Conservation (phyloP, 2,797 vertebrate genomes). For the Clamator glandarius region DNA sequence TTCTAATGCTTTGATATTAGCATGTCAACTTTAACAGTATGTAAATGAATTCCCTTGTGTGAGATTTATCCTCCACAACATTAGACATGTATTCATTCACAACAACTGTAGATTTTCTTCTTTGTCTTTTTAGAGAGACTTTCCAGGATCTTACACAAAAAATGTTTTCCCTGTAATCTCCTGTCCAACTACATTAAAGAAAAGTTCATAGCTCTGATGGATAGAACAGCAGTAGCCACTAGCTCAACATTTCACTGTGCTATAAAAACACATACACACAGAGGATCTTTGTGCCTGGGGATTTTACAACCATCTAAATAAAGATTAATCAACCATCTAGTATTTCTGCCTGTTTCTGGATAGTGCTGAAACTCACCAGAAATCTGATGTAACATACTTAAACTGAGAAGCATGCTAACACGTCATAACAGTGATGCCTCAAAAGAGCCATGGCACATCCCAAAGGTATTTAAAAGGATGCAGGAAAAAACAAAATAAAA, state of each 20-base stretch:
- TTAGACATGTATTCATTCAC: constrained; percentile 21
- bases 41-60: constrained; percentile 59
- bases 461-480: not conserved
- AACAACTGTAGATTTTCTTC: constrained; percentile 7
- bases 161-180: not conserved
- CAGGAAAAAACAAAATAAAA: not conserved
- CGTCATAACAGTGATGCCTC: not conserved
- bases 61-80: constrained; percentile 41
- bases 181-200: constrained; percentile 13
- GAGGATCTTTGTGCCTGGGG: not conserved
- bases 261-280: not conserved
- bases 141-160: not conserved
- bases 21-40: constrained; percentile 66
- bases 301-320: not conserved
- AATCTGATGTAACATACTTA: not conserved
- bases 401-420: not conserved
- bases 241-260: not conserved
- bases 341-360: not conserved
- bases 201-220: constrained; percentile 11
- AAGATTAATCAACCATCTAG: not conserved
- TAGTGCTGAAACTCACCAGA: not conserved
- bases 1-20: constrained; percentile 78
- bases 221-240: not conserved
- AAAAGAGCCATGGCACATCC: not conserved
- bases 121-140: constrained; percentile 18